Percentiles rank a stretch among this genome's conserved stretches.
These are phyloP conservation scores for Rotaria sp. DNA, from an alignment of 2,888 invertebrate species.

Conservation along the genomic window DNA sequence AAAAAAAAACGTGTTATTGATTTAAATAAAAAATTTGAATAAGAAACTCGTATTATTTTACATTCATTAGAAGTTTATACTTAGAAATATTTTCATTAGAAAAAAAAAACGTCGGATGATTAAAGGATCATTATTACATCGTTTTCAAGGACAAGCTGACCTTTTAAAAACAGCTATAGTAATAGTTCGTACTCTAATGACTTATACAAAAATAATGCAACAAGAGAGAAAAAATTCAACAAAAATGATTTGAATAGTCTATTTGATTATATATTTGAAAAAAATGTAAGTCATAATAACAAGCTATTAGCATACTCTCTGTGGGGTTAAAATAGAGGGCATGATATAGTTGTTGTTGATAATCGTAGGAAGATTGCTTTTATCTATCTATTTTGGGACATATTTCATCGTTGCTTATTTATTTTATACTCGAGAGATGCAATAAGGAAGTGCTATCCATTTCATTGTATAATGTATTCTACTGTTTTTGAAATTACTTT, in stretches of 20 bases:
- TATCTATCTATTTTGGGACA: too few species aligned
- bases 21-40: neutral
- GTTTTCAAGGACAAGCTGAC: neutral
- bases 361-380: too few species aligned
- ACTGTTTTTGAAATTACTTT: too few species aligned
- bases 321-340: too few species aligned
- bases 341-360: too few species aligned
- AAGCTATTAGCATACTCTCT: too few species aligned
- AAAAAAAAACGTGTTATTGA: neutral
- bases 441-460: too few species aligned
- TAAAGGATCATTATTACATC: neutral
- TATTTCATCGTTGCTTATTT: too few species aligned
- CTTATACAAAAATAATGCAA: neutral
- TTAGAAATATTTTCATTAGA: neutral
- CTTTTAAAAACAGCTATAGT: neutral
- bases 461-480: too few species aligned
- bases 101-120: neutral
- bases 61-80: neutral
- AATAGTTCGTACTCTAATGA: neutral
- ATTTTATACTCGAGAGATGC: too few species aligned
- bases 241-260: conserved; percentile 20
- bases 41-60: neutral
- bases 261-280: conserved; percentile 32
- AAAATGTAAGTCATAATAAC: neutral
- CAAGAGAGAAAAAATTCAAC: conserved; percentile 6